A percentile compares a stretch with the other conserved stretches of the same genome.
These are phyloP conservation scores for Gadopsis marmoratus DNA, from an alignment of 2,797 vertebrate genomes.

Conservation along the genomic window DNA sequence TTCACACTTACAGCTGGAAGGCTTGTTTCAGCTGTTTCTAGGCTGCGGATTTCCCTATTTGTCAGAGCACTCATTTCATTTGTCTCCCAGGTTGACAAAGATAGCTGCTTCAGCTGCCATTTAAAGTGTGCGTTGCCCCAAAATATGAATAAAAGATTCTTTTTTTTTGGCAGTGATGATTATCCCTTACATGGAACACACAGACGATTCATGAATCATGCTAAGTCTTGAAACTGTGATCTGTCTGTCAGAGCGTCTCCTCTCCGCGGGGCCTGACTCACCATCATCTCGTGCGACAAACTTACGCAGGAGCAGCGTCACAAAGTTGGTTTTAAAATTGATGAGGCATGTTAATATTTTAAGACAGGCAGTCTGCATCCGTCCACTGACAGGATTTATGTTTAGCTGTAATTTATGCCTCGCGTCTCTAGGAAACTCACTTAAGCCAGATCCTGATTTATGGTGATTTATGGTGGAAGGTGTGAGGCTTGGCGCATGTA, in stretches of 20 bases:
- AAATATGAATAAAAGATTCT: slow-evolving; percentile 37
- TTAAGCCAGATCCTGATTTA: slow-evolving; percentile 62
- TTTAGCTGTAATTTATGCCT: slow-evolving; percentile 72
- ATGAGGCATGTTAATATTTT: slow-evolving; percentile 80
- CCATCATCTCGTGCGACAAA: slow-evolving; percentile 69
- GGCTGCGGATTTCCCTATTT: slow-evolving; percentile 25
- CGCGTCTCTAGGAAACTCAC: slow-evolving; percentile 57
- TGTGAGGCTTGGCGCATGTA: slow-evolving; percentile 53
- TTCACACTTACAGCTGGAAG: slow-evolving; percentile 35
- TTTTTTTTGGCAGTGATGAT: slow-evolving; percentile 19
- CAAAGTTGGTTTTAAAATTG: slow-evolving; percentile 74
- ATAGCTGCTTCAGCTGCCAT: slow-evolving; percentile 31
- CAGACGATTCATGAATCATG: slow-evolving; percentile 47
- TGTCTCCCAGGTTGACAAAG: slow-evolving; percentile 14
- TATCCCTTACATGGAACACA: slow-evolving; percentile 30
- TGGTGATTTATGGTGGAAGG: slow-evolving; percentile 66
- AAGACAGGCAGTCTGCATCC: slow-evolving; percentile 67
- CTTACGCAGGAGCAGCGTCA: slow-evolving; percentile 74
- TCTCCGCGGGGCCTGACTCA: slow-evolving; percentile 66
- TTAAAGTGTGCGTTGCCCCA: slow-evolving; percentile 26
- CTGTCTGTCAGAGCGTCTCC: slow-evolving; percentile 50
- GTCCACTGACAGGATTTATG: slow-evolving; percentile 74
- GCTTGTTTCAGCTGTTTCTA: slow-evolving; percentile 36
- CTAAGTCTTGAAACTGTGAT: slow-evolving; percentile 44
- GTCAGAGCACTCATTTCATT: slow-evolving; percentile 2